These are phyloP conservation scores for Bos javanicus DNA, from an alignment of 2,113 vertebrate species.

Conservation along the genomic window DNA sequence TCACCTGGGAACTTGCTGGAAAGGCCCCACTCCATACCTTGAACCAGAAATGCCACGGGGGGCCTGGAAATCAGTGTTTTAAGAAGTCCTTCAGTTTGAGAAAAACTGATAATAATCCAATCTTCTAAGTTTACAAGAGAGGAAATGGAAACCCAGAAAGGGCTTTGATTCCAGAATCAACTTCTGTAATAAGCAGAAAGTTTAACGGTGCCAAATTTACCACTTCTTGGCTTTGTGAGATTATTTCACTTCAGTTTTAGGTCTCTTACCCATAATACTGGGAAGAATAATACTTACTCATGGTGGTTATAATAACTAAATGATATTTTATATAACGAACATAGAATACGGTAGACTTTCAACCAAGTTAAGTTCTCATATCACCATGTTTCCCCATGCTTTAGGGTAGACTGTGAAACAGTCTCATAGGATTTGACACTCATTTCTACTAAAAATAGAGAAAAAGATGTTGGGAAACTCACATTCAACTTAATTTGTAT, in stretches of 20 bases:
- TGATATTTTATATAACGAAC: neutral
- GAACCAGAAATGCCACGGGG: neutral
- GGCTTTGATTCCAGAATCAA: neutral
- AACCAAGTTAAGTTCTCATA: neutral
- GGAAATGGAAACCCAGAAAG: neutral
- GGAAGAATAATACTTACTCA: neutral
- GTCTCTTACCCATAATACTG: neutral
- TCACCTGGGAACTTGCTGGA: neutral
- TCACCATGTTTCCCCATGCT: neutral
- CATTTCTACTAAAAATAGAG: neutral
- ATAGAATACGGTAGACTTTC: neutral
- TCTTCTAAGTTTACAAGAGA: neutral
- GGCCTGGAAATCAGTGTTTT: neutral
- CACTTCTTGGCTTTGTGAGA: neutral
- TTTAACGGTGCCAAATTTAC: neutral
- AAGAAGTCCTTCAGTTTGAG: neutral
- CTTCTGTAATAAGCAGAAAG: neutral
- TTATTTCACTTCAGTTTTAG: neutral
- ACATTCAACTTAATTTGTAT: neutral
- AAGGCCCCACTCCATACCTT: neutral
- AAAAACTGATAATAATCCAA: neutral
- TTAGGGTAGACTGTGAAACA: neutral
- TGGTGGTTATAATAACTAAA: neutral
- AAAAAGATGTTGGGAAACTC: neutral
- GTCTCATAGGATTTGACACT: neutral